A percentile compares a stretch with the other conserved stretches of the same genome.
phyloP scores from a whole-genome alignment of 1,140 invertebrate genomes.

The Drosophila kikkawai region DNA sequence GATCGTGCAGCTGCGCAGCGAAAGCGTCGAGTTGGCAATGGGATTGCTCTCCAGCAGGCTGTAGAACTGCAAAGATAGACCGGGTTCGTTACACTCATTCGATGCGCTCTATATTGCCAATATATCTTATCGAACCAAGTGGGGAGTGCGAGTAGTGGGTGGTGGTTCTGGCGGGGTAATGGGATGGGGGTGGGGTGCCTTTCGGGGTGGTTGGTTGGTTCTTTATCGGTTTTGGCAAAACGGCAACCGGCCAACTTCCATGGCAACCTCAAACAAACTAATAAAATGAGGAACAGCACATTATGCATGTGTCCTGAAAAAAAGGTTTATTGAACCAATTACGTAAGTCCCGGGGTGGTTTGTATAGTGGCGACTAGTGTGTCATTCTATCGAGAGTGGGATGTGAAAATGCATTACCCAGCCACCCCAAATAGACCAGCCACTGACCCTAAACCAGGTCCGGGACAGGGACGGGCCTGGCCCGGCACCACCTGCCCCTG shows the following conservation, averaged over 20 bases:
- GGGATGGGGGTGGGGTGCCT: slow-evolving; percentile 4
- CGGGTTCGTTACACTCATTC: slow-evolving; percentile 44
- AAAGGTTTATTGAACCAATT: slow-evolving; percentile 83
- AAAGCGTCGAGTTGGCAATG: slow-evolving; percentile 89
- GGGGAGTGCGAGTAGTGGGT: slow-evolving; percentile 4
- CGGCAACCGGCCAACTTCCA: slow-evolving; percentile 56
- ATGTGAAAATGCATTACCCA: slow-evolving; percentile 67
- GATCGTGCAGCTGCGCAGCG: slow-evolving; percentile 89
- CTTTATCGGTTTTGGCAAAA: slow-evolving; percentile 53
- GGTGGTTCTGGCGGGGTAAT: slow-evolving; percentile 23
- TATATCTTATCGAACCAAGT: slow-evolving; percentile 48
- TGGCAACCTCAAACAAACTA: slow-evolving; percentile 75
- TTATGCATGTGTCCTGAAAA: slow-evolving; percentile 50
- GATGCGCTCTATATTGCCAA: slow-evolving; percentile 46
- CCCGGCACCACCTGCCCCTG: slow-evolving; percentile 50
- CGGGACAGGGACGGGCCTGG: slow-evolving; percentile 4
- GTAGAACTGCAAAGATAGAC: slow-evolving; percentile 89
- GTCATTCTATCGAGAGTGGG: slow-evolving; percentile 58
- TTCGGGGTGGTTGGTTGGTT: slow-evolving; percentile 22
- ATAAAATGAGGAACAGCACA: slow-evolving; percentile 47
- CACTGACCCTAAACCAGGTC: slow-evolving; percentile 57
- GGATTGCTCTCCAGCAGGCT: slow-evolving; percentile 88
- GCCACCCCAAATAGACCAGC: slow-evolving; percentile 65
- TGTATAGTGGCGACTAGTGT: slow-evolving; percentile 29
- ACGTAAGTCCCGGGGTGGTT: slow-evolving; percentile 56